Conservation (phyloP, 2,113 vertebrate species). For the Varanus komodoensis region DNA sequence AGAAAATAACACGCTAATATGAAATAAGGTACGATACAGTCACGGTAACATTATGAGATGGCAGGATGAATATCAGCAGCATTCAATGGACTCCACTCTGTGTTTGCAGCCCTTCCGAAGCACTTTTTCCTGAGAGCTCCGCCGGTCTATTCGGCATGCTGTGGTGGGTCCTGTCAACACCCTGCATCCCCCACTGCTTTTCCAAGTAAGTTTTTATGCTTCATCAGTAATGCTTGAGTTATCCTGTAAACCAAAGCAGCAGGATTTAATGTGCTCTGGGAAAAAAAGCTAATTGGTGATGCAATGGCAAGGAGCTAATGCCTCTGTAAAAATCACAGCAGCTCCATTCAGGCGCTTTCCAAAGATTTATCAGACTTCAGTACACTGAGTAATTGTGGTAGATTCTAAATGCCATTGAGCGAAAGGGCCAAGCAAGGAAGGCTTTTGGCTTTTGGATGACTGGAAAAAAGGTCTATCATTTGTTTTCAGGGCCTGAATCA, state of each 20-base stretch:
- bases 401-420: slow-evolving; percentile 74
- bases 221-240: slow-evolving; percentile 93
- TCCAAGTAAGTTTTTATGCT: slow-evolving; percentile 96
- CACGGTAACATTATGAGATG: background rate
- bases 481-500: slow-evolving; percentile 59
- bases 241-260: slow-evolving; percentile 90
- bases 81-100: slow-evolving; percentile 70
- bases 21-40: too few relatives aligned
- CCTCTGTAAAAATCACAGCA: slow-evolving; percentile 87
- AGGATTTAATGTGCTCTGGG: slow-evolving; percentile 89
- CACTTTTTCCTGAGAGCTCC: slow-evolving; percentile 84
- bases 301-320: slow-evolving; percentile 91
- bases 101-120: slow-evolving; percentile 86
- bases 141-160: slow-evolving; percentile 85
- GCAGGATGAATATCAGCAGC: slow-evolving; percentile 59
- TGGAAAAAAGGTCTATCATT: slow-evolving; percentile 71
- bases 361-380: slow-evolving; percentile 84
- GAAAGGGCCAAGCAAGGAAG: slow-evolving; percentile 64
- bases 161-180: slow-evolving; percentile 89
- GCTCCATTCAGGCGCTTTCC: slow-evolving; percentile 85
- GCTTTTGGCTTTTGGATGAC: slow-evolving; percentile 67
- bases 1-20: background rate
- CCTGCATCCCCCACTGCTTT: slow-evolving; percentile 86
- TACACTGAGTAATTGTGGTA: slow-evolving; percentile 80
- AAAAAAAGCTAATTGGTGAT: slow-evolving; percentile 89